phyloP scores from a whole-genome alignment of 2,113 vertebrate species.

The Choloepus hoffmanni region DNA sequence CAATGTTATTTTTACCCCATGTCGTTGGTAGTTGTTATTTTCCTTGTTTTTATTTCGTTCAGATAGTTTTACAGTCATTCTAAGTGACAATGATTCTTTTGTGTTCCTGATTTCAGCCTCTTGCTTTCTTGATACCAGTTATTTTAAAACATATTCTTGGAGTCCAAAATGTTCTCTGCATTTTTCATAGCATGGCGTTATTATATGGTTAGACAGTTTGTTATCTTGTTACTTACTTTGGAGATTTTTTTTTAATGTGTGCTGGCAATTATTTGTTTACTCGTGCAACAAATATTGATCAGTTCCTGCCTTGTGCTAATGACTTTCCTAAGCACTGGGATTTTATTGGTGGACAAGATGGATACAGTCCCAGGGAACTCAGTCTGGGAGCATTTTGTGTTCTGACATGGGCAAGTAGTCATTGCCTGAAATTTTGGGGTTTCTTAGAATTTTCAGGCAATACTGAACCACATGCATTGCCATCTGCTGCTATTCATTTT shows the following conservation, averaged over 20 bases:
- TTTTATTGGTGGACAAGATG: not conserved
- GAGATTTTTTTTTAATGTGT: not conserved
- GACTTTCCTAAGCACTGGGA: not conserved
- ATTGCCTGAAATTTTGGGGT: not conserved
- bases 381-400: not conserved
- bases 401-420: not conserved
- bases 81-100: not conserved
- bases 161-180: not conserved
- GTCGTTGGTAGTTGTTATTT: not conserved
- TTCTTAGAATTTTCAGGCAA: conserved; percentile 42
- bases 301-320: not conserved
- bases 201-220: not conserved
- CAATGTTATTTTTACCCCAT: not conserved
- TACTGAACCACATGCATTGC: not conserved
- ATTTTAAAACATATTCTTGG: conserved; percentile 11
- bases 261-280: not conserved
- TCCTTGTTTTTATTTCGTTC: not conserved
- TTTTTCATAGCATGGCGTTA: not conserved
- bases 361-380: not conserved
- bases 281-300: not conserved
- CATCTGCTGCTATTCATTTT: not conserved
- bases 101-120: not conserved
- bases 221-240: not conserved
- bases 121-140: not conserved
- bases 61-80: not conserved